phyloP scores from a whole-genome alignment of 1,140 invertebrate species.

The Drosophila seguyi region DNA sequence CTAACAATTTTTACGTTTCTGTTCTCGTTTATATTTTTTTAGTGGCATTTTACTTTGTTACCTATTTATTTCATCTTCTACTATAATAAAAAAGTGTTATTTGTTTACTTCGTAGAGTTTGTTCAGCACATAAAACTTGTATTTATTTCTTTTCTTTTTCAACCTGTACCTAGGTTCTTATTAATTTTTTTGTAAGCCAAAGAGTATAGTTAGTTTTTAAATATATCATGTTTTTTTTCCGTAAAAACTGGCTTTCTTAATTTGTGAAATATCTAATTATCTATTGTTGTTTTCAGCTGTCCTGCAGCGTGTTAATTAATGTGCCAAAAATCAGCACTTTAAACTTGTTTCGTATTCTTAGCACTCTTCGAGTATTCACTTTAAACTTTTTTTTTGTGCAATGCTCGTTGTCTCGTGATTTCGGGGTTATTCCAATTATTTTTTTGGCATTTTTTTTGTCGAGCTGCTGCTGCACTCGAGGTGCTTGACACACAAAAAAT shows the following conservation, averaged over 20 bases:
- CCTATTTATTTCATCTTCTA: neutral
- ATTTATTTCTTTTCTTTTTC: neutral
- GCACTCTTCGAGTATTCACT: constrained; percentile 16
- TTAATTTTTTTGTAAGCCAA: neutral
- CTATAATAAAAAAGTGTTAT: neutral
- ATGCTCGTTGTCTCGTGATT: constrained; percentile 25
- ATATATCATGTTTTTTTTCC: neutral
- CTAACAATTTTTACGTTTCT: too few relatives aligned
- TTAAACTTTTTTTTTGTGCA: constrained; percentile 11
- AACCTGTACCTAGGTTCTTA: neutral
- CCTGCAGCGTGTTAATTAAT: constrained; percentile 28
- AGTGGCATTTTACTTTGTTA: neutral
- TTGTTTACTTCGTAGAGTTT: neutral
- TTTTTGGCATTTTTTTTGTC: neutral
- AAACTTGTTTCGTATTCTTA: constrained; percentile 17
- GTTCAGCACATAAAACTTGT: neutral
- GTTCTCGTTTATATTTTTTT: neutral
- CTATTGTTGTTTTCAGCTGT: constrained; percentile 22
- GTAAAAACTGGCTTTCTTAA: neutral
- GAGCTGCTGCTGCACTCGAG: constrained; percentile 35
- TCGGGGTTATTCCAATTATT: constrained; percentile 17
- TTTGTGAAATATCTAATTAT: constrained; percentile 2
- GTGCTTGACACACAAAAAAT: constrained; percentile 42
- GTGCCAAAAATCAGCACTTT: constrained; percentile 7
- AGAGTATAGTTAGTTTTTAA: neutral